Evolutionary conservation across 2,797 vertebrate genomes (phyloP), one percentile per base, ranked within the genome.

Genomic region (Jordanella pulchra): DNA sequence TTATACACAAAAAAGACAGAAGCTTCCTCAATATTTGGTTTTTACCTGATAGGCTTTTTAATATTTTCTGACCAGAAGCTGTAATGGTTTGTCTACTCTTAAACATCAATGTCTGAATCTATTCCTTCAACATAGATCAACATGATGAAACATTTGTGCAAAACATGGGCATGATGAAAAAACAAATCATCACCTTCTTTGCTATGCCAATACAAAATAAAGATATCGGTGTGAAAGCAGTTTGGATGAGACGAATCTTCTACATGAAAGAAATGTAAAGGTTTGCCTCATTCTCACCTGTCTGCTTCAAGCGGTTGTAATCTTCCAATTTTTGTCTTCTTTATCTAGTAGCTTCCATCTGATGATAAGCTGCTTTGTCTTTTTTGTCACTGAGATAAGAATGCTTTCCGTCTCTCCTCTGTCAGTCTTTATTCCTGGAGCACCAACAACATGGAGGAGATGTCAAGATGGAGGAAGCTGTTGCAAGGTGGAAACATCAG

Each of bases 391-490:
- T 25, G 35, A 67, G 45, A 74, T 67, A 69, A 79, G 72, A 80
- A 80, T 71, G 71, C 74, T 77, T 70, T 69, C 71, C 75, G 67
- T 61, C 72, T 78, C 74, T 67, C 69, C 75, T 58, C 64, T 72
- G 68, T 73, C 69, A 65, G 35, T 56, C 18, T 66, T 35, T 78
- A 50, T 73, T 79, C 30, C 76, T 53, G 64, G 72, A 55, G 72
- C 67, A 75, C n/a, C 76, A 76, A 78, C 44, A 30, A 73, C 71
- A 91, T 85, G 88, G 89, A 86, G 88, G 85, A 77, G 67, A 82
- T 79, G 84, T 87, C 42, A 91, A 93, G 91, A 93, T 93, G 93
- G 93, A 93, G 91, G 90, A 87, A 81, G 82, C 86, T 68, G 84
- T 79, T 84, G 65, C 73, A 76, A 88, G 87, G 89, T 89, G 85